Conservation (phyloP, 2,797 vertebrate species). For the Otolemur crassicaudatus region DNA sequence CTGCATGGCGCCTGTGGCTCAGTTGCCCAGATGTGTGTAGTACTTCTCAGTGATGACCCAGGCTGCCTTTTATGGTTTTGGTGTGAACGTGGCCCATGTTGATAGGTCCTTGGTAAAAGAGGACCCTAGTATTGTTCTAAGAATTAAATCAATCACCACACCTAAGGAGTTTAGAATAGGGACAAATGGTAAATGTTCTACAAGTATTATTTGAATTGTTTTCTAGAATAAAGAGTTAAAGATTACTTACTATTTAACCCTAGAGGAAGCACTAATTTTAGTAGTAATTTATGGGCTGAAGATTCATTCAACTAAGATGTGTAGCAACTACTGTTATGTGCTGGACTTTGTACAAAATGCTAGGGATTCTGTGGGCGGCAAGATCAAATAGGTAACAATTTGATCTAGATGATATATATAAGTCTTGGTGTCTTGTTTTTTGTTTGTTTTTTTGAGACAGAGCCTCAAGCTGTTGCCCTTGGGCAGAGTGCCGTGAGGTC, state of each 20-base stretch:
- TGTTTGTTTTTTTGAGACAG: no score
- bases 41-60: no score
- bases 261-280: slow-evolving; percentile 7
- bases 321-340: background rate
- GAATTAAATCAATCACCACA: background rate
- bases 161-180: background rate
- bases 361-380: background rate
- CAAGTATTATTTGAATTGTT: background rate
- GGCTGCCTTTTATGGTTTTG: no score
- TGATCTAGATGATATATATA: background rate
- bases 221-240: background rate
- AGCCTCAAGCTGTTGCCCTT: no score
- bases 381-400: background rate
- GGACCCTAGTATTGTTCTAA: background rate
- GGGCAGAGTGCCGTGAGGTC: no score
- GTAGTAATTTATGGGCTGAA: background rate
- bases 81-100: no score
- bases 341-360: background rate
- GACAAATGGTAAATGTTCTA: background rate
- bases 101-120: no score
- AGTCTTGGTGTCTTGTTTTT: background rate
- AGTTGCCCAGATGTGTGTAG: no score
- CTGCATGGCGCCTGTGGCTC: no score
- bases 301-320: slow-evolving; percentile 1
- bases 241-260: background rate